phyloP scores from a whole-genome alignment of 2,797 vertebrate species.

The Denticeps clupeoides region DNA sequence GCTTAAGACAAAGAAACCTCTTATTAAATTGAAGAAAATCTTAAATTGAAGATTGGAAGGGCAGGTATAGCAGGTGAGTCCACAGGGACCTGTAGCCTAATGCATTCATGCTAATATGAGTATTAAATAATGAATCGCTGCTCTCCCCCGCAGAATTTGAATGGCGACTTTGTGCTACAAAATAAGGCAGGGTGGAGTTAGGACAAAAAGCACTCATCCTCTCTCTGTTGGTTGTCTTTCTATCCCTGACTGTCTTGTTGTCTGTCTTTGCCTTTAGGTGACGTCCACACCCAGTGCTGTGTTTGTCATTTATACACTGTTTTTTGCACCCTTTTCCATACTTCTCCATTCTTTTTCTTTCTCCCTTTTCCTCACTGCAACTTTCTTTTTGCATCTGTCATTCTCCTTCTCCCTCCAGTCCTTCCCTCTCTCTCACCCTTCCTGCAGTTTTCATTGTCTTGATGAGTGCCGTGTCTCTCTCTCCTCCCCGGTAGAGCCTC shows the following conservation, averaged over 20 bases:
- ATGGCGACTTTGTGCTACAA: slow-evolving; percentile 10
- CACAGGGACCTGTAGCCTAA: slow-evolving; percentile 14
- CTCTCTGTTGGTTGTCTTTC: neutral
- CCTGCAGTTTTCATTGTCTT: neutral
- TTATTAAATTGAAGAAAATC: too few species aligned
- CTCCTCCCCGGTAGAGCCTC: too few species aligned
- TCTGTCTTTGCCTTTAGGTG: neutral
- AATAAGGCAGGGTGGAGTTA: too few species aligned
- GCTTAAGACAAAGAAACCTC: too few species aligned
- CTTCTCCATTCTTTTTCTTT: neutral
- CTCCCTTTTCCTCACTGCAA: neutral
- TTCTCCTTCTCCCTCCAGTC: neutral
- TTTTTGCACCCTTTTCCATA: neutral
- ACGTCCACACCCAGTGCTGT: neutral
- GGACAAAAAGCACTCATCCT: too few species aligned
- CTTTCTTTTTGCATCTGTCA: neutral
- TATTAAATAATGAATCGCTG: slow-evolving; percentile 32
- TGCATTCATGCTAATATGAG: slow-evolving; percentile 29
- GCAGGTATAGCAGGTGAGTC: slow-evolving; percentile 17
- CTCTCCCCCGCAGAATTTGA: slow-evolving; percentile 18
- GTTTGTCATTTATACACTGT: neutral
- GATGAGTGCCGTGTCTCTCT: too few species aligned
- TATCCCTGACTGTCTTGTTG: neutral
- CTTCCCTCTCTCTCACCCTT: neutral
- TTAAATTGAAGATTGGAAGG: neutral